Percentiles rank a stretch among this genome's conserved stretches.
Evolutionary conservation across 2,113 vertebrate genomes (phyloP).

Genomic region (Phodopus roborovskii): DNA sequence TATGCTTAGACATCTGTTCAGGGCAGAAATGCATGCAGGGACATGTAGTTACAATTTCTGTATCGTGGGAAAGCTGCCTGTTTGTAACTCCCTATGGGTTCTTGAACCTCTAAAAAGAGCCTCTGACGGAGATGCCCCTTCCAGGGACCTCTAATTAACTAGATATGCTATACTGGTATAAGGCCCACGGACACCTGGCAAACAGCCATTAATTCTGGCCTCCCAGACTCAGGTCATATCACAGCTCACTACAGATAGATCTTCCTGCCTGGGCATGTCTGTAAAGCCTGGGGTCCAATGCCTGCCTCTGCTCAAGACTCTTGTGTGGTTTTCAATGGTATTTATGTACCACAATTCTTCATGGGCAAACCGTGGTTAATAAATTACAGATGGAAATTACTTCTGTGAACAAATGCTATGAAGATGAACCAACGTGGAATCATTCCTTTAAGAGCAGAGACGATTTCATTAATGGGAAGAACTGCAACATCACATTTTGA

Average conservation of each 20-base stretch:
- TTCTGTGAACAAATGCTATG: background rate
- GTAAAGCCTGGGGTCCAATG: background rate
- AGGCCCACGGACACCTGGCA: conserved; percentile 15
- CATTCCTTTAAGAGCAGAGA: conserved; percentile 29
- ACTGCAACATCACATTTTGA: conserved; percentile 5
- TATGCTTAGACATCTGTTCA: background rate
- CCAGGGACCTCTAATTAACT: conserved; percentile 44
- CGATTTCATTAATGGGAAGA: background rate
- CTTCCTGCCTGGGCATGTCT: background rate
- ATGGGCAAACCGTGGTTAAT: conserved; percentile 16
- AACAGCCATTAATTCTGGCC: background rate
- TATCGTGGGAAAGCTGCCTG: background rate
- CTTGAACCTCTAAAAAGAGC: conserved; percentile 5
- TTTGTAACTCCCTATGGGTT: conserved; percentile 31
- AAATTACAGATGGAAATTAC: conserved; percentile 18
- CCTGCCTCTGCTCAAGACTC: background rate
- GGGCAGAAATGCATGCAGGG: background rate
- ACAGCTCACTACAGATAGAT: background rate
- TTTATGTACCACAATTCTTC: conserved; percentile 15
- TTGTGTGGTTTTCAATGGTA: background rate
- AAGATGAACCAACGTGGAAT: conserved; percentile 26
- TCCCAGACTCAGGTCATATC: background rate
- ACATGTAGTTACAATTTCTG: conserved; percentile 5
- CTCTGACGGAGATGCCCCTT: conserved; percentile 15
- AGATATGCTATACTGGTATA: background rate